Percentiles rank a stretch among this genome's conserved stretches.
These are phyloP conservation scores for Pseudocheirus occidentalis DNA, from an alignment of 2,797 vertebrate species.

Conservation along the genomic window DNA sequence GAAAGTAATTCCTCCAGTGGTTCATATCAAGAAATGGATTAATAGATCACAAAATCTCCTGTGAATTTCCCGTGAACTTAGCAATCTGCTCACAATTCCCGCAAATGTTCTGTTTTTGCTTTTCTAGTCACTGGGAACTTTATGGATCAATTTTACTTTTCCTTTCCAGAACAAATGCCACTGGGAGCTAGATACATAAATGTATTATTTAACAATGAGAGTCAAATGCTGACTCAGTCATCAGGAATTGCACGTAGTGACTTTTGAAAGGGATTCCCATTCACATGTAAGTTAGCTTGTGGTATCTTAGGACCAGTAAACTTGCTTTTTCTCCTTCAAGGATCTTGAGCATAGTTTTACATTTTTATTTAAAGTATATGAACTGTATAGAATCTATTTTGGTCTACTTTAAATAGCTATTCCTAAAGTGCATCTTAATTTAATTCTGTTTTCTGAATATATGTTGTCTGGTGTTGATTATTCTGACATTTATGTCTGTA, in stretches of 20 bases:
- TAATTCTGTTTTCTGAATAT: constrained; percentile 15
- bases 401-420: neutral
- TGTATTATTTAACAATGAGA: constrained; percentile 68
- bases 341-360: constrained; percentile 40
- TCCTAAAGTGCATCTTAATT: constrained; percentile 15
- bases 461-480: constrained; percentile 23
- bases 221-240: constrained; percentile 64
- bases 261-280: constrained; percentile 52
- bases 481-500: constrained; percentile 29
- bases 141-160: constrained; percentile 60
- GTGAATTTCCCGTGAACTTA: constrained; percentile 28
- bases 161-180: constrained; percentile 63
- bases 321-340: constrained; percentile 47
- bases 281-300: neutral
- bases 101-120: constrained; percentile 68
- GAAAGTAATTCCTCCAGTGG: constrained; percentile 53
- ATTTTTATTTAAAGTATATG: neutral
- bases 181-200: constrained; percentile 71
- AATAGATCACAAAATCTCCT: constrained; percentile 48
- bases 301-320: constrained; percentile 21
- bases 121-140: constrained; percentile 63
- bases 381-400: constrained; percentile 1
- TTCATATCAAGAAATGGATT: constrained; percentile 29
- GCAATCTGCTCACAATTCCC: constrained; percentile 60
- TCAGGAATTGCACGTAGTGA: constrained; percentile 41